Conservation (phyloP, 2,888 invertebrate genomes). For the Apamea sordens region DNA sequence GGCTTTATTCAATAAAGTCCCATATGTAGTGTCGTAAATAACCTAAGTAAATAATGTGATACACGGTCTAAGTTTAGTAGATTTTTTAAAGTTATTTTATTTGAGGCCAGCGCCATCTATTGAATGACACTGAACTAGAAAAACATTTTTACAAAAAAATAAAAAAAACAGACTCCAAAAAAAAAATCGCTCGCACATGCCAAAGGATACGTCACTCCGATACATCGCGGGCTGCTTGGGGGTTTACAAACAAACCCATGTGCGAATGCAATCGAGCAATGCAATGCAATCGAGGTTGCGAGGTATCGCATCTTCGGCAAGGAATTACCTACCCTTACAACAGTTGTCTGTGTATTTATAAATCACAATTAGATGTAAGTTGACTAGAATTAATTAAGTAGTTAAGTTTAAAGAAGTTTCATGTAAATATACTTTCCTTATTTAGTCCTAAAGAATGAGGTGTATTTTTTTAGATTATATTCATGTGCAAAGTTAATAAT, state of each 20-base stretch:
- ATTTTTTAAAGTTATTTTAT: not conserved
- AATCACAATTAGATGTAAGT: conserved; percentile 17
- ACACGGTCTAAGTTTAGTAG: not conserved
- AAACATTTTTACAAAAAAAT: not conserved
- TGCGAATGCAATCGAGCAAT: too few species aligned
- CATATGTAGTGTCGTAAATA: too few species aligned
- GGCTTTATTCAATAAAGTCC: too few species aligned
- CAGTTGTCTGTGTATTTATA: not conserved
- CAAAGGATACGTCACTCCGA: too few species aligned
- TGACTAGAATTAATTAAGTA: not conserved
- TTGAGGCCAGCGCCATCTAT: too few species aligned
- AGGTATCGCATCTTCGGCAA: not conserved
- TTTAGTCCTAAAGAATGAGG: not conserved
- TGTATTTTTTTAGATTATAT: conserved; percentile 15
- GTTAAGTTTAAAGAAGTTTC: not conserved
- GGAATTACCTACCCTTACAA: not conserved
- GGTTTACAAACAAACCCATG: too few species aligned
- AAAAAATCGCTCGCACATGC: too few species aligned
- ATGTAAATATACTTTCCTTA: not conserved
- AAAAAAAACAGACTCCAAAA: too few species aligned
- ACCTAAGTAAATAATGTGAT: not conserved
- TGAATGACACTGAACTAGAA: not conserved
- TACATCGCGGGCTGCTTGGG: too few species aligned
- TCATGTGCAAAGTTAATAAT: not conserved
- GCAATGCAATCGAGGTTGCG: not conserved